These are phyloP conservation scores for Ophion obscuratus DNA, from an alignment of 2,888 invertebrate species.

Conservation along the genomic window DNA sequence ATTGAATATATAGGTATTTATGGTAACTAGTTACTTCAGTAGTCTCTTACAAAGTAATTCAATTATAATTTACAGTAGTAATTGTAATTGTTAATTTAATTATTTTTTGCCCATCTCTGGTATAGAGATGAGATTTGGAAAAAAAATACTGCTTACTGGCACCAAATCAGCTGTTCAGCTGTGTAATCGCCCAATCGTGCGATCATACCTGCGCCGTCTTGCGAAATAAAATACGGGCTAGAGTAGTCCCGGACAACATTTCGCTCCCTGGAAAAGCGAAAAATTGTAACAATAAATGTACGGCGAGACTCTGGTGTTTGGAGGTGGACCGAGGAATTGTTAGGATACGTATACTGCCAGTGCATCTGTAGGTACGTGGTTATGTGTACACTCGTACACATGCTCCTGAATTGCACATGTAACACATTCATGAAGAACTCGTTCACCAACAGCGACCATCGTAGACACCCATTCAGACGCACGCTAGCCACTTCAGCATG, in stretches of 20 bases:
- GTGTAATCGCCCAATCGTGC: too few species aligned
- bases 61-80: too few species aligned
- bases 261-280: not conserved
- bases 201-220: constrained; percentile 16
- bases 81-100: too few species aligned
- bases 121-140: too few species aligned
- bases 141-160: too few species aligned
- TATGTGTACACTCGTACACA: not conserved
- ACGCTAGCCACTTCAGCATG: constrained; percentile 20
- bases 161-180: too few species aligned
- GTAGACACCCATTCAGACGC: constrained; percentile 17
- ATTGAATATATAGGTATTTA: too few species aligned
- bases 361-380: not conserved
- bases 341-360: not conserved
- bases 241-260: too few species aligned
- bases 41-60: too few species aligned
- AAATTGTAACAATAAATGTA: constrained; percentile 29
- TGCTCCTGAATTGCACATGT: constrained; percentile 11
- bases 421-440: constrained; percentile 53
- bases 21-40: too few species aligned
- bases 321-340: constrained; percentile 8
- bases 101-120: too few species aligned
- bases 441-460: constrained; percentile 28
- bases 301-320: constrained; percentile 32
- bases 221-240: not conserved